phyloP scores from a whole-genome alignment of 2,888 invertebrate species.

The Luffia ferchaultella region DNA sequence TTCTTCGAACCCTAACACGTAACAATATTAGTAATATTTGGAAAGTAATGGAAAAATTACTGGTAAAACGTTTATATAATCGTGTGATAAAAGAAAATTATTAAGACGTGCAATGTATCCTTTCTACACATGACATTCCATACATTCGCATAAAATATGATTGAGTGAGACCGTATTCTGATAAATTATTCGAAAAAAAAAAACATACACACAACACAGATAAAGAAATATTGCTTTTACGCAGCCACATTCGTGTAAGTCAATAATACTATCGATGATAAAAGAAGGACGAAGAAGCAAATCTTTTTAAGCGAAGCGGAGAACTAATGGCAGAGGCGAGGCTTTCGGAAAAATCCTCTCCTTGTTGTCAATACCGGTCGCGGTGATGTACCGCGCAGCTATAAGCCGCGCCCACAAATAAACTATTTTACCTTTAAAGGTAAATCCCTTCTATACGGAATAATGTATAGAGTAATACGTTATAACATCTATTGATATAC shows the following conservation, averaged over 20 bases:
- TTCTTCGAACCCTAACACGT: too few species aligned
- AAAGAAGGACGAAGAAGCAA: conserved; percentile 29
- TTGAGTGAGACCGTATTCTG: not conserved
- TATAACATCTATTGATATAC: too few species aligned
- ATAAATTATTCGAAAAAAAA: too few species aligned
- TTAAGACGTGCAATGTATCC: too few species aligned
- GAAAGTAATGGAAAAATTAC: too few species aligned
- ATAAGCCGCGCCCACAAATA: conserved; percentile 37
- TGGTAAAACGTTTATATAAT: too few species aligned
- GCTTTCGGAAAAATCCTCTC: conserved; percentile 62
- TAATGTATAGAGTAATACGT: too few species aligned
- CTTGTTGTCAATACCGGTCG: conserved; percentile 64
- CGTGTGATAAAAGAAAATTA: too few species aligned
- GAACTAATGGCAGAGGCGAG: conserved; percentile 65
- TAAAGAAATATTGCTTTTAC: conserved; percentile 28
- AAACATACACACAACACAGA: conserved; percentile 3
- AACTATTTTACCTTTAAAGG: conserved; percentile 3
- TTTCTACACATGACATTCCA: too few species aligned
- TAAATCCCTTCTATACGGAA: not conserved
- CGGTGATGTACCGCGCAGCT: conserved; percentile 55
- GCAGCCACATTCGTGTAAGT: conserved; percentile 44
- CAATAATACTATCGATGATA: conserved; percentile 31
- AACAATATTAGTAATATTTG: too few species aligned
- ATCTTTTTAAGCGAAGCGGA: conserved; percentile 64
- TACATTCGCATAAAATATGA: too few species aligned